A percentile compares a stretch with the other conserved stretches of the same genome.
These are phyloP conservation scores for Erebia ligea DNA, from an alignment of 2,888 invertebrate species.

Conservation along the genomic window DNA sequence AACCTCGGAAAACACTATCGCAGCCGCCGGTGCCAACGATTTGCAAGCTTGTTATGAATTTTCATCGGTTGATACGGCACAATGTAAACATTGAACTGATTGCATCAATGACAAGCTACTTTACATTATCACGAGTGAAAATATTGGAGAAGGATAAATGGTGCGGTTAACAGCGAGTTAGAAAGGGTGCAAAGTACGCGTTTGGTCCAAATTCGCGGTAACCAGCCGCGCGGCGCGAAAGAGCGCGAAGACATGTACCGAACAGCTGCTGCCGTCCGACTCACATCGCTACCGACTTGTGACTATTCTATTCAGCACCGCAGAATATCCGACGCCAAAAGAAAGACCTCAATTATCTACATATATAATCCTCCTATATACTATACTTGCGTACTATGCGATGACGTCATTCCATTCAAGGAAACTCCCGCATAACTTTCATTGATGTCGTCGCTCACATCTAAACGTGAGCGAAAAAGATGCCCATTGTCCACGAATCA, in stretches of 20 bases:
- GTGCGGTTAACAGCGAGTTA: slow-evolving; percentile 47
- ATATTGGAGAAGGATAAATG: slow-evolving; percentile 54
- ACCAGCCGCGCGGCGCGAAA: slow-evolving; percentile 66
- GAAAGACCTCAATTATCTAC: slow-evolving; percentile 73
- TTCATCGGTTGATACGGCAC: slow-evolving; percentile 53
- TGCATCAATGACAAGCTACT: slow-evolving; percentile 60
- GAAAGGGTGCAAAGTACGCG: slow-evolving; percentile 59
- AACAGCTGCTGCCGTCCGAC: slow-evolving; percentile 67
- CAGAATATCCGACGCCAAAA: slow-evolving; percentile 69
- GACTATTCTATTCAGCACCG: slow-evolving; percentile 70
- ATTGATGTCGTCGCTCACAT: slow-evolving; percentile 51
- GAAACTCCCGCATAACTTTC: slow-evolving; percentile 60
- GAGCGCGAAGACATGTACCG: slow-evolving; percentile 62
- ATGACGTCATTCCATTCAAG: slow-evolving; percentile 79
- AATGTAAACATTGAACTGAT: slow-evolving; percentile 76
- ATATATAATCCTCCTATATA: slow-evolving; percentile 46
- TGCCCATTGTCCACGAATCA: neutral
- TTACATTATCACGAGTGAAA: slow-evolving; percentile 52
- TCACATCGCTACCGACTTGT: slow-evolving; percentile 81
- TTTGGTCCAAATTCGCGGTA: slow-evolving; percentile 73
- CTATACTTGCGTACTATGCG: slow-evolving; percentile 49
- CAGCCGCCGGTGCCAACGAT: slow-evolving; percentile 22
- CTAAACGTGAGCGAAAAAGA: slow-evolving; percentile 28
- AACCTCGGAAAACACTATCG: slow-evolving; percentile 28
- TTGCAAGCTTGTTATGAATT: slow-evolving; percentile 40